phyloP scores from a whole-genome alignment of 2,888 invertebrate species.

The Hololepta plana region DNA sequence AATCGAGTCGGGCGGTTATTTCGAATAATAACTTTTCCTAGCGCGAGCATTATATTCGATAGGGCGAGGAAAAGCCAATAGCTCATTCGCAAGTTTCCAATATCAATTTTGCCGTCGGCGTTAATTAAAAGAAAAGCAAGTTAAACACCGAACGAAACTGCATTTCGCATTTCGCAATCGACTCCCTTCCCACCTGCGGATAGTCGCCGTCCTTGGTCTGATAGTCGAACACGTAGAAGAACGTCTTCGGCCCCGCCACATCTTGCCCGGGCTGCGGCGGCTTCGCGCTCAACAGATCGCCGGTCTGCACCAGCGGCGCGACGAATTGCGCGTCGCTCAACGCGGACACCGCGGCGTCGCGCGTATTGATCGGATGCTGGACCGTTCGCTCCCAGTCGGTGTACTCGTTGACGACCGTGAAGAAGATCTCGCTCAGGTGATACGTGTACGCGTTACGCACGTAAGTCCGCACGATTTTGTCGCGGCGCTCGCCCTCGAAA shows the following conservation, averaged over 20 bases:
- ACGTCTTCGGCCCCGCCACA: conserved; percentile 55
- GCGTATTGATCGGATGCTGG: conserved; percentile 72
- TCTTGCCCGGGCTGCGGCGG: conserved; percentile 39
- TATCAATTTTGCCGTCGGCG: too few species aligned
- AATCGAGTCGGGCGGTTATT: too few species aligned
- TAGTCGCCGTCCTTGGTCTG: conserved; percentile 80
- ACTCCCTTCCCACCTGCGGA: conserved; percentile 67
- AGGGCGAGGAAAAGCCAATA: too few species aligned
- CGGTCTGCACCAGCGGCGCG: conserved; percentile 74
- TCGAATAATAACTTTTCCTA: too few species aligned
- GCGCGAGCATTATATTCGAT: too few species aligned
- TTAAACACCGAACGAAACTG: too few species aligned
- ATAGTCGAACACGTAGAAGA: conserved; percentile 83
- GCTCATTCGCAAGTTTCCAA: too few species aligned
- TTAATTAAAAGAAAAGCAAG: too few species aligned
- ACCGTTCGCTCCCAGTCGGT: conserved; percentile 94
- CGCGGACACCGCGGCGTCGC: conserved; percentile 79
- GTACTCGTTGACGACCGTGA: conserved; percentile 92
- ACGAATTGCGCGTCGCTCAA: conserved; percentile 89
- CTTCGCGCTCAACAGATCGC: conserved; percentile 57
- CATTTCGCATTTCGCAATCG: too few species aligned
- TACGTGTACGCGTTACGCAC: conserved; percentile 89
- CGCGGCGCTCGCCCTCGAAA: conserved; percentile 73
- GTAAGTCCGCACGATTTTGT: conserved; percentile 76
- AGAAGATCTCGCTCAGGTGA: conserved; percentile 91